Conservation (phyloP, 2,113 vertebrate species). For the Mormyrus lacerda region DNA sequence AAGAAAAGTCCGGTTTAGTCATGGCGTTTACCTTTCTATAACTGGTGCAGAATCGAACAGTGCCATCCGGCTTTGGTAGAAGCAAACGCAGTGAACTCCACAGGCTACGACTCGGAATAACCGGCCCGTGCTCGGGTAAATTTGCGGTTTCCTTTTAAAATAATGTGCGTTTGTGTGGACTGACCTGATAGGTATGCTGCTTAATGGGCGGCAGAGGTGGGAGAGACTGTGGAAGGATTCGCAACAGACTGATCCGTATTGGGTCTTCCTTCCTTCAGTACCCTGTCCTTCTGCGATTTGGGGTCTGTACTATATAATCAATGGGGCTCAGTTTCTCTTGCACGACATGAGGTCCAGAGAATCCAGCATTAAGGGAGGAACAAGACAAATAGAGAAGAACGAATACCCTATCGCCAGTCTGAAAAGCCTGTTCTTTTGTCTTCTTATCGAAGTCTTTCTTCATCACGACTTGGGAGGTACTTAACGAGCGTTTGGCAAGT, state of each 20-base stretch:
- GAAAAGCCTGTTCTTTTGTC: no score
- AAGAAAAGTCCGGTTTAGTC: background rate
- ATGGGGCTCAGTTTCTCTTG: background rate
- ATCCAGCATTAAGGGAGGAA: background rate
- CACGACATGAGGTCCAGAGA: background rate
- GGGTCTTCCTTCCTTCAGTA: no score
- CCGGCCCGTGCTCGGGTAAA: background rate
- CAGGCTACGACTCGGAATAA: background rate
- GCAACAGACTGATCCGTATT: background rate
- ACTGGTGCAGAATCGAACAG: background rate
- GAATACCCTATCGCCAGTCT: no score
- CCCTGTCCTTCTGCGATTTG: background rate
- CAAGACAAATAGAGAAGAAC: background rate
- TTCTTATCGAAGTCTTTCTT: no score
- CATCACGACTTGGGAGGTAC: no score
- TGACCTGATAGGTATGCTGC: background rate
- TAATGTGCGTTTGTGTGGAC: background rate
- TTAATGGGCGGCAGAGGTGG: background rate
- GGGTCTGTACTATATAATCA: background rate
- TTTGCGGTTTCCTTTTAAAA: background rate
- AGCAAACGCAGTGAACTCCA: background rate
- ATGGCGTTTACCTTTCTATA: background rate
- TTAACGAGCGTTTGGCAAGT: no score
- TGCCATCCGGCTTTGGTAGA: background rate
- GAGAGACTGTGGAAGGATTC: background rate